Conservation (phyloP, 64 coral and sea anemone genomes). For the Stylophora pistillata region DNA sequence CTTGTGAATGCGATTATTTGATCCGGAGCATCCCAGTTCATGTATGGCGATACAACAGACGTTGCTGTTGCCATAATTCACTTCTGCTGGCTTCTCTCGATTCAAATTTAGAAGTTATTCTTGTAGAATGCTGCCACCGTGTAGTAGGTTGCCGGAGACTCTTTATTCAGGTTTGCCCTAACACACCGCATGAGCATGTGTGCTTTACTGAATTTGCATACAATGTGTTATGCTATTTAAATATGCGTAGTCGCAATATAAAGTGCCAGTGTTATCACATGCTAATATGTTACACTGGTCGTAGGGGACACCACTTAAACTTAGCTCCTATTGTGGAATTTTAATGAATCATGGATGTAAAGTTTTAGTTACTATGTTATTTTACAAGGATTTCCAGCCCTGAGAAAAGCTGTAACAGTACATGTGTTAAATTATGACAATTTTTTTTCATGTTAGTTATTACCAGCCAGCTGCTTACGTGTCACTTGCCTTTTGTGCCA, state of each 20-base stretch:
- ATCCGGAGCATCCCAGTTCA: slow-evolving; percentile 4
- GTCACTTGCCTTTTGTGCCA: too few relatives aligned
- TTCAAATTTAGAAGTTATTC: background rate
- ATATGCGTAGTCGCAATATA: background rate
- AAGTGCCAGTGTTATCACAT: background rate
- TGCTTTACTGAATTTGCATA: background rate
- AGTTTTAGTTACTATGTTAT: too few relatives aligned
- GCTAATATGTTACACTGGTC: background rate
- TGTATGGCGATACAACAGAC: background rate
- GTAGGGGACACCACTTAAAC: too few relatives aligned
- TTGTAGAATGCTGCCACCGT: background rate
- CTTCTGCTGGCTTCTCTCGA: background rate
- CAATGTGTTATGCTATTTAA: background rate
- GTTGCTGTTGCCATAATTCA: background rate
- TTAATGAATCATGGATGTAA: too few relatives aligned
- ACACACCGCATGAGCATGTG: background rate
- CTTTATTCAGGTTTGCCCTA: background rate
- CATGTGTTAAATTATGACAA: too few relatives aligned
- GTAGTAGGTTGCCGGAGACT: background rate
- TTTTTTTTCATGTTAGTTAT: too few relatives aligned
- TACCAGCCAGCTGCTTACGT: too few relatives aligned
- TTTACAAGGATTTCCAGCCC: too few relatives aligned
- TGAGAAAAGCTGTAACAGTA: too few relatives aligned
- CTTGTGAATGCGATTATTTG: background rate
- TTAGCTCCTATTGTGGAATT: too few relatives aligned